Base-by-base conservation (phyloP, 2,888 invertebrate genomes). In the Cynaeus angustus region DNA sequence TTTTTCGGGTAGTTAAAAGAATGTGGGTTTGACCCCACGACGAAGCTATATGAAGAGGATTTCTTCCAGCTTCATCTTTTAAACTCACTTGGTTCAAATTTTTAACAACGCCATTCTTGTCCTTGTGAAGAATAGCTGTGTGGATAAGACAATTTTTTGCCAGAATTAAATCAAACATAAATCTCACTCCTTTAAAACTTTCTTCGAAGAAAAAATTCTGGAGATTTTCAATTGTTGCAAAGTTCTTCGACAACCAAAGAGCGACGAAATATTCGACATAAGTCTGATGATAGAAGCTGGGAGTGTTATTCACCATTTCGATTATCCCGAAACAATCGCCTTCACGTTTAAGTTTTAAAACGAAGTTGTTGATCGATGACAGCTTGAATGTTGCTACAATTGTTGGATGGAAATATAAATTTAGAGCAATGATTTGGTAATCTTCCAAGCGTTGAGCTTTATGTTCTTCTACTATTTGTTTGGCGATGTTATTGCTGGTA, bases 251-350 rank as follows among this genome's bases (percentile, higher is more conserved):
- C 13, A 43, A 7, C 43, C 43, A 43, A 9, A 43, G 12, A 7
- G 43, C 43, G 3, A 43, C 43, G 28, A 48, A 48, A 13, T 48
- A 48, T 16, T 48, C 48, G 21, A 9, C 48, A 9, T 48, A 48
- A 8, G 16, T 26, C 9, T 10, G 8, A 8, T 48, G 48, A 48
- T 6, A 9, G 16, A 48, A 48, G 8, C 10, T 28, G 28, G 21
- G 16, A 16, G 13, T 48, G 13, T 48, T 48, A 6, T 48, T 21
- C 16, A 8, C 16, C 16, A 48, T 9, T 26, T 48, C 28, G 16
- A 48, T 7, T 26, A 48, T 48, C 10, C 48, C 48, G n/a, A 48
- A 48, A 16, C 16, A 26, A 8, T 48, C 48, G 8, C 10, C 48
- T 5, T 21, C 13, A 3, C 8, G 7, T 48, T 16, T 7, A 1